Evolutionary conservation across 2,888 invertebrate genomes (phyloP), one percentile per base, ranked within the genome.

Genomic region (Spilosoma lubricipeda): DNA sequence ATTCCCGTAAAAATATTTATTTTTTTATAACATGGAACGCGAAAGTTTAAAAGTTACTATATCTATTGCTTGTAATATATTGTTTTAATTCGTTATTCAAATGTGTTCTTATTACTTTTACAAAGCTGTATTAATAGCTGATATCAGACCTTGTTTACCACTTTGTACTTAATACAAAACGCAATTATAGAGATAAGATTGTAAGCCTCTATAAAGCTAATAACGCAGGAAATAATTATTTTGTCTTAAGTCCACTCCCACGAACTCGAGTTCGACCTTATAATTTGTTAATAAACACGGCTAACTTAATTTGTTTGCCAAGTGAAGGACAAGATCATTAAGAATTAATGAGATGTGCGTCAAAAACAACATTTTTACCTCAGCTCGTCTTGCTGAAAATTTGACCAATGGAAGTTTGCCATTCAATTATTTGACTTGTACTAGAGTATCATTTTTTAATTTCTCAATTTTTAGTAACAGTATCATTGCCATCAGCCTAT

Each of bases 241-340:
- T n/a, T 27, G n/a, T 59, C 27, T 59, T 13, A 59, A 59, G 27
- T 27, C 11, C 11, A 27, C 56, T 56, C 56, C 56, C n/a, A n/a
- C n/a, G 18, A 30, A 59, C 11, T 71, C 7, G 18, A 52, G 42
- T 48, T 18, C 1, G 45, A 30, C 42, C 67, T 27, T 39, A 67
- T 42, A 33, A 65, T 30, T 65, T 36, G 20, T 33, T 65, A 65
- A 65, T 65, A n/a, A 39, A 67, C 67, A 67, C n/a, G 18, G 23
- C n/a, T 56, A n/a, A 56, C 52, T 56, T n/a, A 9, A 56, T 56
- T 56, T 56, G 23, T 56, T 56, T 56, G 23, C 23, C n/a, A 56
- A 56, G 23, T n/a, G 52, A n/a, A 56, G n/a, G 23, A 56, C 23
- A 11, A 27, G 15, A 8, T 67, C 15, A 67, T 67, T 59, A 59